These are phyloP conservation scores for Sycophila sp. DNA, from an alignment of 1,140 invertebrate species.

Conservation along the genomic window DNA sequence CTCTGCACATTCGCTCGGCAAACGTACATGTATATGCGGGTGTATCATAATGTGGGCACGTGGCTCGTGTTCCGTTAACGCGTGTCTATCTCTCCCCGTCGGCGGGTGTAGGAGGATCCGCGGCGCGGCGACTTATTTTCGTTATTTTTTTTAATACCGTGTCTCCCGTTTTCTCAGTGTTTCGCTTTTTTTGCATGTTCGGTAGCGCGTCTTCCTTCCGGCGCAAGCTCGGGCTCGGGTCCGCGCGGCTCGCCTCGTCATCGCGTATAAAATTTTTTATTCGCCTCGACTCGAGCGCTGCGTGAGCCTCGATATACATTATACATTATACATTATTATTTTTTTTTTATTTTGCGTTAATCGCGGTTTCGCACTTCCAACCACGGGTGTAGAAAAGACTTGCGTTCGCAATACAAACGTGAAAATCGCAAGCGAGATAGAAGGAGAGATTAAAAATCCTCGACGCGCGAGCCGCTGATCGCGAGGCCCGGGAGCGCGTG, in stretches of 20 bases:
- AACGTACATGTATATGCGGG: neutral
- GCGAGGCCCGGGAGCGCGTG: neutral
- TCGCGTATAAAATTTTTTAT: constrained; percentile 40
- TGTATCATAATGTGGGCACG: too few species aligned
- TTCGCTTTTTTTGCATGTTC: too few species aligned
- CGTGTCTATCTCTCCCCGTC: too few species aligned
- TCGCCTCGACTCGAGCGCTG: constrained; percentile 12
- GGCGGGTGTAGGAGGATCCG: too few species aligned
- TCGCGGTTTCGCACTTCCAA: neutral
- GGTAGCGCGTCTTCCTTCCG: too few species aligned
- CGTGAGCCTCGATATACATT: too few species aligned
- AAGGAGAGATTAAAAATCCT: constrained; percentile 17
- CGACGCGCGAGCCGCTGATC: neutral
- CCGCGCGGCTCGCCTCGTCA: constrained; percentile 7
- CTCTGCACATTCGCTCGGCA: neutral
- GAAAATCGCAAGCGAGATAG: constrained; percentile 34
- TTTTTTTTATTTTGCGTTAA: constrained; percentile 20
- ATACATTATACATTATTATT: too few species aligned
- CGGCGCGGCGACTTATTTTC: too few species aligned
- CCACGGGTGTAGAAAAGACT: too few species aligned
- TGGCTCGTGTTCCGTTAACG: neutral
- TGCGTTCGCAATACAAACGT: constrained; percentile 29
- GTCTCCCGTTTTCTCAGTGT: too few species aligned
- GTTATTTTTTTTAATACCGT: too few species aligned
- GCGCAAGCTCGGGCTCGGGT: too few species aligned